phyloP scores from a whole-genome alignment of 2,113 vertebrate species.

The Daubentonia madagascariensis region DNA sequence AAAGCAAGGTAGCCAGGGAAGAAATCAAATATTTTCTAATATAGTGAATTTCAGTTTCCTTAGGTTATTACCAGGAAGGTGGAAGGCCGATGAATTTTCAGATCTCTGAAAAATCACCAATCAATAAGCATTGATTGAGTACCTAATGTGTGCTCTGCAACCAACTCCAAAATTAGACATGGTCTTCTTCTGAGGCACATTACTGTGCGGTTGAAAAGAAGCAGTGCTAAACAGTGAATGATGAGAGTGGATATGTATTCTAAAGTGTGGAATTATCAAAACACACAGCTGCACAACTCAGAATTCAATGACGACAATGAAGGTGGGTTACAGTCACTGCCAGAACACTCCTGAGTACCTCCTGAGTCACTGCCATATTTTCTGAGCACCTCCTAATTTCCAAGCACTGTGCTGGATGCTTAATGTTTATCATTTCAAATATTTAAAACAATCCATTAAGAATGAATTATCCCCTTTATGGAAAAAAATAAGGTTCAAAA shows the following conservation, averaged over 20 bases:
- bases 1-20: neutral
- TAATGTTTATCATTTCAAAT: neutral
- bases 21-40: neutral
- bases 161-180: neutral
- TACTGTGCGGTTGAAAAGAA: neutral
- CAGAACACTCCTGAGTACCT: too few relatives aligned
- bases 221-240: neutral
- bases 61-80: neutral
- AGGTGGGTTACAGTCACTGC: too few relatives aligned
- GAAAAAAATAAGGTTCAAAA: neutral
- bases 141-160: neutral
- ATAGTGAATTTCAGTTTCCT: neutral
- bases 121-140: neutral
- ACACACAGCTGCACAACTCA: neutral
- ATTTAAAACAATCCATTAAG: neutral
- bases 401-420: neutral
- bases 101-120: neutral
- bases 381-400: neutral
- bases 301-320: neutral
- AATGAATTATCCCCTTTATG: neutral
- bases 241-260: neutral
- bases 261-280: neutral
- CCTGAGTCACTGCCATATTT: neutral
- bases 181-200: neutral
- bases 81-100: constrained; percentile 30